phyloP scores from a whole-genome alignment of 2,888 invertebrate species.

The Escarpia spicata region DNA sequence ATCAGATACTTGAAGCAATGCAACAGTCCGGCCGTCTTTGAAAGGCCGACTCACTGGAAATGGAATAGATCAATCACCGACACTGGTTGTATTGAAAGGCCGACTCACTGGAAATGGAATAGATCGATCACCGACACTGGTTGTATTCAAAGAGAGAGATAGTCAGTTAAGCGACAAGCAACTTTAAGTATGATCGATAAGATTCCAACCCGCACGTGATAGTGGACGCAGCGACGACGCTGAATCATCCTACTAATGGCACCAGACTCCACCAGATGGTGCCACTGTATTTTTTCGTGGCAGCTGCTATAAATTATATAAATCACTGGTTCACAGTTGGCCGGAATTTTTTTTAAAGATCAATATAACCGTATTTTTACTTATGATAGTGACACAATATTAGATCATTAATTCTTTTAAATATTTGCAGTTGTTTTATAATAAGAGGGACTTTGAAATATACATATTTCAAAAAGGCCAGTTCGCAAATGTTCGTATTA shows the following conservation, averaged over 20 bases:
- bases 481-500: too few species aligned
- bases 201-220: neutral
- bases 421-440: too few species aligned
- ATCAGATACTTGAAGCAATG: neutral
- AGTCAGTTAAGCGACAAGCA: neutral
- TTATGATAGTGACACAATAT: too few species aligned
- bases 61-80: too few species aligned
- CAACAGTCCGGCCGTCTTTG: neutral
- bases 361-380: too few species aligned
- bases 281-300: neutral
- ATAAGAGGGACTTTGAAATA: too few species aligned
- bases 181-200: neutral
- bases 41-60: neutral
- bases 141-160: neutral
- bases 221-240: neutral
- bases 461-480: too few species aligned
- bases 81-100: neutral
- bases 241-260: neutral
- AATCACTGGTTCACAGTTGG: too few species aligned
- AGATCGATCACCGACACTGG: neutral
- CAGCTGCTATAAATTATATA: too few species aligned
- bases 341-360: too few species aligned
- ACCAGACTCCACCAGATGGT: constrained; percentile 1
- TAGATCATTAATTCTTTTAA: too few species aligned
- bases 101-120: neutral